A percentile compares a stretch with the other conserved stretches of the same genome.
Evolutionary conservation across 2,113 vertebrate species (phyloP).

Genomic region (Trachemys scripta): DNA sequence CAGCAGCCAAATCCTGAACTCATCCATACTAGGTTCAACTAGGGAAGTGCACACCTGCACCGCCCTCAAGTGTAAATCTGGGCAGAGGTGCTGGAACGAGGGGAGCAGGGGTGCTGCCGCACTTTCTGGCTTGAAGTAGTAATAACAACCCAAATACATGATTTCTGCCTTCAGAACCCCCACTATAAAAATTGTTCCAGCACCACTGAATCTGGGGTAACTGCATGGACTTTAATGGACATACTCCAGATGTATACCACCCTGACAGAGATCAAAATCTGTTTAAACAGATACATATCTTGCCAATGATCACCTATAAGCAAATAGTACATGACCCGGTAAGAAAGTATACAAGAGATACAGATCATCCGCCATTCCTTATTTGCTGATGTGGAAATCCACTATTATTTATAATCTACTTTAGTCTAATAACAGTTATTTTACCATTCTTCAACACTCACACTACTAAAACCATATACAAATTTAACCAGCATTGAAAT

Average conservation of each 20-base stretch:
- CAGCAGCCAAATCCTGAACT: background rate
- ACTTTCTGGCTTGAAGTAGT: too few species aligned
- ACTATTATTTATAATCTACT: background rate
- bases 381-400: background rate
- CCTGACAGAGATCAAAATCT: background rate
- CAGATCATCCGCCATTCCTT: background rate
- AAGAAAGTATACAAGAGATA: background rate
- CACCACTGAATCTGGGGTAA: background rate
- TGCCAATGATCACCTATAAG: background rate
- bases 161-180: too few species aligned
- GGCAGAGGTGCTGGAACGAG: too few species aligned
- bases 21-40: background rate
- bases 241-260: background rate
- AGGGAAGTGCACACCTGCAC: background rate
- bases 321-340: background rate
- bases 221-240: background rate
- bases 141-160: too few species aligned
- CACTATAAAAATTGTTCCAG: background rate
- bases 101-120: too few species aligned
- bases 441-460: background rate
- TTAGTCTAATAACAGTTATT: background rate
- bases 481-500: background rate
- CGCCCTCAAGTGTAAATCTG: too few species aligned
- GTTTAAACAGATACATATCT: background rate
- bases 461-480: background rate